A percentile compares a stretch with the other conserved stretches of the same genome.
phyloP scores from a whole-genome alignment of 1,140 invertebrate species.

The Diorhabda carinulata region DNA sequence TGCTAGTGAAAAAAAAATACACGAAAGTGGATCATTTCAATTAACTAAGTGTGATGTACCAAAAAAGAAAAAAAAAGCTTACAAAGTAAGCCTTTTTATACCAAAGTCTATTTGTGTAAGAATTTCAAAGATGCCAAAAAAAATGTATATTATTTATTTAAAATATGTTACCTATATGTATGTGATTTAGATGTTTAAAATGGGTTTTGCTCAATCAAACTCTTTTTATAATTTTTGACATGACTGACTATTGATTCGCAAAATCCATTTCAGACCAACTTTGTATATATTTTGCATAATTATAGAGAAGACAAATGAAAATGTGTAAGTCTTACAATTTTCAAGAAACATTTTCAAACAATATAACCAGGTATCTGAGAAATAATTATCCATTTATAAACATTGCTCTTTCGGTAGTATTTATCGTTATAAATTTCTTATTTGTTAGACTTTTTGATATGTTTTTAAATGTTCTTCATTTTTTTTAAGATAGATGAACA shows the following conservation, averaged over 20 bases:
- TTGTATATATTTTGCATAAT: slow-evolving; percentile 26
- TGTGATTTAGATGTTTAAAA: slow-evolving; percentile 45
- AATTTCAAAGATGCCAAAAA: slow-evolving; percentile 61
- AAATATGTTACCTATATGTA: slow-evolving; percentile 53
- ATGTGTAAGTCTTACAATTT: not conserved
- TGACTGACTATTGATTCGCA: slow-evolving; percentile 34
- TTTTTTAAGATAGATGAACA: no score
- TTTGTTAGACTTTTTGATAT: no score
- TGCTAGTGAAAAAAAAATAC: slow-evolving; percentile 48
- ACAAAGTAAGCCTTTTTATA: slow-evolving; percentile 47
- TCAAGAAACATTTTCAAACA: slow-evolving; percentile 8
- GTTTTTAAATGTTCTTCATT: no score
- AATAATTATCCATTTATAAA: no score
- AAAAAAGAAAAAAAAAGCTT: slow-evolving; percentile 37
- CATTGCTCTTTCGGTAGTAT: no score
- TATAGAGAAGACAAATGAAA: slow-evolving; percentile 10
- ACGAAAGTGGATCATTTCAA: slow-evolving; percentile 43
- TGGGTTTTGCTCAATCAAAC: slow-evolving; percentile 27
- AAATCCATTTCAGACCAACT: slow-evolving; percentile 30
- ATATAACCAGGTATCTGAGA: no score
- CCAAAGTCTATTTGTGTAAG: slow-evolving; percentile 63
- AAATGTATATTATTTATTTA: slow-evolving; percentile 55
- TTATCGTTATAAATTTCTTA: no score
- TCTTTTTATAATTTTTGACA: slow-evolving; percentile 28
- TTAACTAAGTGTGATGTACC: slow-evolving; percentile 48